Evolutionary conservation across 2,797 vertebrate genomes (phyloP).

Genomic region (Ctenochaetus hawaiiensis): DNA sequence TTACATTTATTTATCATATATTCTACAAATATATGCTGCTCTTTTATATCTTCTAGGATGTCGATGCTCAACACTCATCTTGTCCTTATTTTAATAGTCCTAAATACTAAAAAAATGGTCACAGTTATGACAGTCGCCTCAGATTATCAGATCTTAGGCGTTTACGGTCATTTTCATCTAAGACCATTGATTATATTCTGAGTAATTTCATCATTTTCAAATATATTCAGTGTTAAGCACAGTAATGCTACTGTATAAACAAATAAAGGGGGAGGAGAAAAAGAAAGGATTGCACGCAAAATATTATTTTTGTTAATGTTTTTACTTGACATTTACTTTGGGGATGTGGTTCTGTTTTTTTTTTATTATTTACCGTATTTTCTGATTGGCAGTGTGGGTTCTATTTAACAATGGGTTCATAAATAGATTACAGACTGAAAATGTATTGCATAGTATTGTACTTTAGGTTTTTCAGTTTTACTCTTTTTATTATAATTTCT

Average conservation of each 20-base stretch:
- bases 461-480: slow-evolving; percentile 69
- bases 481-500: slow-evolving; percentile 79
- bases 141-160: slow-evolving; percentile 14
- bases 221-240: slow-evolving; percentile 45
- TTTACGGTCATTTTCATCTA: slow-evolving; percentile 28
- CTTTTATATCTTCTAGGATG: slow-evolving; percentile 60
- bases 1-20: slow-evolving; percentile 73
- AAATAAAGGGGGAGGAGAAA: slow-evolving; percentile 24
- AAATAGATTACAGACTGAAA: slow-evolving; percentile 55
- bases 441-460: slow-evolving; percentile 67
- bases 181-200: slow-evolving; percentile 11
- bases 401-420: slow-evolving; percentile 66
- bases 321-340: slow-evolving; percentile 61
- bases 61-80: slow-evolving; percentile 42
- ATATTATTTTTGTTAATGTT: slow-evolving; percentile 66
- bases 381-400: slow-evolving; percentile 51
- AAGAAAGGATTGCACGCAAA: slow-evolving; percentile 54
- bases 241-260: slow-evolving; percentile 51
- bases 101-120: slow-evolving; percentile 20
- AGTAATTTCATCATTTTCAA: slow-evolving; percentile 29
- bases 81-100: slow-evolving; percentile 38
- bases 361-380: slow-evolving; percentile 57
- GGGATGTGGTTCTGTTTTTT: slow-evolving; percentile 25
- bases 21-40: slow-evolving; percentile 75
- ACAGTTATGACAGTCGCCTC: slow-evolving; percentile 19